Evolutionary conservation across 2,888 invertebrate genomes (phyloP).

Genomic region (Apodemia duryi): DNA sequence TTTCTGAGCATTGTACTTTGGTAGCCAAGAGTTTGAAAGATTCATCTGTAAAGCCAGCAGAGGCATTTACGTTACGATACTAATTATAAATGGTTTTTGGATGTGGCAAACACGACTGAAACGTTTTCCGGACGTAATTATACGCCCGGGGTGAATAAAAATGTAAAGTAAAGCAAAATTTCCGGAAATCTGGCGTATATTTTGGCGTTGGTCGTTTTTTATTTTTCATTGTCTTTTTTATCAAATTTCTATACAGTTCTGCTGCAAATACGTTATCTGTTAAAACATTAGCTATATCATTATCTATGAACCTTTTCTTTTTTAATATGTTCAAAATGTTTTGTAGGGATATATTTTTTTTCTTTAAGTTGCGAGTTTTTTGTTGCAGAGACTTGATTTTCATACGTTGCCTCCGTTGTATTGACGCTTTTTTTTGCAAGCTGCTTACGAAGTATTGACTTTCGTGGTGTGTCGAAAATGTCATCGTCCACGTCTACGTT

Average conservation of each 20-base stretch:
- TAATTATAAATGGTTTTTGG: slow-evolving; percentile 36
- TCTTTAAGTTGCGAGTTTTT: slow-evolving; percentile 19
- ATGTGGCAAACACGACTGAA: slow-evolving; percentile 37
- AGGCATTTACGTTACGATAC: slow-evolving; percentile 32
- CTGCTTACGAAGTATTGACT: not conserved
- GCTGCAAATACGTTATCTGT: slow-evolving; percentile 22
- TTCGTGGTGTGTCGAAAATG: not conserved
- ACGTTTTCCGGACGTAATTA: slow-evolving; percentile 34
- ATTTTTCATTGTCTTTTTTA: slow-evolving; percentile 19
- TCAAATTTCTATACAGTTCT: slow-evolving; percentile 22
- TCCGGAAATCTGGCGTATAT: slow-evolving; percentile 24
- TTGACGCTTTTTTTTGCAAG: not conserved
- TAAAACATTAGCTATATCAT: slow-evolving; percentile 21
- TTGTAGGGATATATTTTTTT: slow-evolving; percentile 23
- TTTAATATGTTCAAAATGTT: slow-evolving; percentile 19
- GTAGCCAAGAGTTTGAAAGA: slow-evolving; percentile 29
- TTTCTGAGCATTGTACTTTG: slow-evolving; percentile 23
- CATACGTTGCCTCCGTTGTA: not conserved
- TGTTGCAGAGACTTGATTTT: not conserved
- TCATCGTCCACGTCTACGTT: not conserved
- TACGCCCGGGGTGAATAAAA: slow-evolving; percentile 33
- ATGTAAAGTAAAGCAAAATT: slow-evolving; percentile 33
- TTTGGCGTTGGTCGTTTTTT: slow-evolving; percentile 16
- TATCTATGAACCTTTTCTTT: slow-evolving; percentile 22
- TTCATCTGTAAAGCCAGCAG: slow-evolving; percentile 38